phyloP scores from a whole-genome alignment of 2,888 invertebrate genomes.

The Nephrotoma guestfalica region DNA sequence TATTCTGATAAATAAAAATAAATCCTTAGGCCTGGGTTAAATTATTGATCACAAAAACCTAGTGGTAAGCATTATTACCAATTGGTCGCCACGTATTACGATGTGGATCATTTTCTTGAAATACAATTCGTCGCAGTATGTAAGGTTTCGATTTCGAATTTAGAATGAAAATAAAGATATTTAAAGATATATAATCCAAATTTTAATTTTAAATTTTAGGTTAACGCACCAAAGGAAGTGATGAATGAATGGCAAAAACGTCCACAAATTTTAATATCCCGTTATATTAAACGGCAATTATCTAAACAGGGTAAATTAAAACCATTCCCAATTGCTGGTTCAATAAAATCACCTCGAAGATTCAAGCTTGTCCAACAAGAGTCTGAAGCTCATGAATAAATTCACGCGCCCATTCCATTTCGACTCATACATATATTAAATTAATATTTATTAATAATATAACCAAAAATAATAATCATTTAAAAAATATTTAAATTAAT shows the following conservation, averaged over 20 bases:
- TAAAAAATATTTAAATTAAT: background rate
- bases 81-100: too few relatives aligned
- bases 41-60: too few relatives aligned
- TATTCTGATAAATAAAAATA: too few relatives aligned
- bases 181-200: background rate
- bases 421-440: background rate
- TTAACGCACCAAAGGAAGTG: slow-evolving; percentile 74
- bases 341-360: slow-evolving; percentile 72
- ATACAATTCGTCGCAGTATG: too few relatives aligned
- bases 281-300: slow-evolving; percentile 68
- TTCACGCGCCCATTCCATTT: background rate
- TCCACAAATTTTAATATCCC: slow-evolving; percentile 70
- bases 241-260: slow-evolving; percentile 82
- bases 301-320: slow-evolving; percentile 59
- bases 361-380: slow-evolving; percentile 84
- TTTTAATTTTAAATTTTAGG: slow-evolving; percentile 37
- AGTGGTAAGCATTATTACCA: too few relatives aligned
- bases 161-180: background rate
- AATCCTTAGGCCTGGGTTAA: too few relatives aligned
- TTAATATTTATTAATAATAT: background rate
- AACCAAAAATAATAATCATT: background rate
- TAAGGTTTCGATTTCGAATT: too few relatives aligned
- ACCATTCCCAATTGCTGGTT: slow-evolving; percentile 60
- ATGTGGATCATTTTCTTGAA: too few relatives aligned
- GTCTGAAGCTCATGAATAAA: slow-evolving; percentile 77